These are phyloP conservation scores for Prunella fulvescens DNA, from an alignment of 2,113 vertebrate genomes.

Conservation along the genomic window DNA sequence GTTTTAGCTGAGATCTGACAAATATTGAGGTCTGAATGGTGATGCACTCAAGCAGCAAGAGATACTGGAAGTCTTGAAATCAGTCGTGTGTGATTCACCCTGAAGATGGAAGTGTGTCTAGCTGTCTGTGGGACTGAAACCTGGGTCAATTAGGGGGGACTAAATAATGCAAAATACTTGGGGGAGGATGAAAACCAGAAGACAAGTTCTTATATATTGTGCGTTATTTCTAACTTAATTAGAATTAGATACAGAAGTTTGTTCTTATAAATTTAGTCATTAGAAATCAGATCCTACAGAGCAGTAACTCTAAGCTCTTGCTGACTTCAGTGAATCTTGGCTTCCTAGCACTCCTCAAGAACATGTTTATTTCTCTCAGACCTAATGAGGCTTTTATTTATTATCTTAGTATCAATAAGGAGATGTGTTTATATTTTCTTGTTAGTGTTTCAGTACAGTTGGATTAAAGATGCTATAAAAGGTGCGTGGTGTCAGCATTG, in stretches of 20 bases:
- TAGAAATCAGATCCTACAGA: background rate
- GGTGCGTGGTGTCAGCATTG: rapidly evolving
- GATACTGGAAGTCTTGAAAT: background rate
- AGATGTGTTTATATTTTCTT: background rate
- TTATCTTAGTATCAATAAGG: background rate
- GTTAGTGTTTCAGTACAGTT: background rate
- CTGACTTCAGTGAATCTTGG: background rate
- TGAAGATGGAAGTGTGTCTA: background rate
- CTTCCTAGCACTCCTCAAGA: background rate
- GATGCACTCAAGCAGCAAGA: background rate
- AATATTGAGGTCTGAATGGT: background rate
- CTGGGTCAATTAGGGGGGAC: rapidly evolving
- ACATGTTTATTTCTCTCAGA: background rate
- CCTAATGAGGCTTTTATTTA: constrained; percentile 6
- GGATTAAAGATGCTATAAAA: background rate
- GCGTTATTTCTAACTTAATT: background rate
- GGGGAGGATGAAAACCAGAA: background rate
- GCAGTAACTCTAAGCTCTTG: background rate
- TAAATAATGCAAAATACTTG: background rate
- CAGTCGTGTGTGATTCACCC: background rate
- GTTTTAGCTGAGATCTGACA: background rate
- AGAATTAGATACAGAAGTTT: background rate
- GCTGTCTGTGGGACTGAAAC: background rate
- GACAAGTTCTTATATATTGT: background rate
- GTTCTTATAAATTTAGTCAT: background rate